phyloP scores from a whole-genome alignment of 2,888 invertebrate species.

The Apodemia duryi region DNA sequence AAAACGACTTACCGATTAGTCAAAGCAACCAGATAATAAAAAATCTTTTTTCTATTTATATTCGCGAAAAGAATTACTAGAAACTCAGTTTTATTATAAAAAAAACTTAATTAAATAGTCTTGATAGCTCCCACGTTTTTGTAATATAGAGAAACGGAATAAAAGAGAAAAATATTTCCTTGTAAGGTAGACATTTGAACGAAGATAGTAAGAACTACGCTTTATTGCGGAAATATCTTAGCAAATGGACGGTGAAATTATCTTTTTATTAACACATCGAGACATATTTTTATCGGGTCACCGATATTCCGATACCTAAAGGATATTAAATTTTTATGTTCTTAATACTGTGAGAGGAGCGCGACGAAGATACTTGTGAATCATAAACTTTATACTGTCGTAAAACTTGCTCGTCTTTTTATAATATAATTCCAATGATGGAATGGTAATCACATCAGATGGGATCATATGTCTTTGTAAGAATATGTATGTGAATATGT shows the following conservation, averaged over 20 bases:
- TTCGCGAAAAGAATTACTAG: not conserved
- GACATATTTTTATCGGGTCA: slow-evolving; percentile 1
- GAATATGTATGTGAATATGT: not conserved
- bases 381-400: slow-evolving; percentile 6
- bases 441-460: not conserved
- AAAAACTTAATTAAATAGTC: not conserved
- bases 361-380: slow-evolving; percentile 3
- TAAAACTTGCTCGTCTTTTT: slow-evolving; percentile 3
- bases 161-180: not conserved
- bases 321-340: slow-evolving; percentile 9
- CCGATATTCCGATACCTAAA: slow-evolving; percentile 7
- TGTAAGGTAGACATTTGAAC: not conserved
- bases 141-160: not conserved
- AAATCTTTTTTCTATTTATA: not conserved
- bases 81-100: not conserved
- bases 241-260: slow-evolving; percentile 8
- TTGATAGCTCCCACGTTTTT: not conserved
- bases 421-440: slow-evolving; percentile 8
- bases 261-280: slow-evolving; percentile 3
- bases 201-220: not conserved
- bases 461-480: not conserved
- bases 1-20: too few relatives aligned
- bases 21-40: too few relatives aligned
- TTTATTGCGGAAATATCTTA: not conserved
- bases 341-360: slow-evolving; percentile 5